phyloP scores from a whole-genome alignment of 2,113 vertebrate species.

The Pituophis catenifer region DNA sequence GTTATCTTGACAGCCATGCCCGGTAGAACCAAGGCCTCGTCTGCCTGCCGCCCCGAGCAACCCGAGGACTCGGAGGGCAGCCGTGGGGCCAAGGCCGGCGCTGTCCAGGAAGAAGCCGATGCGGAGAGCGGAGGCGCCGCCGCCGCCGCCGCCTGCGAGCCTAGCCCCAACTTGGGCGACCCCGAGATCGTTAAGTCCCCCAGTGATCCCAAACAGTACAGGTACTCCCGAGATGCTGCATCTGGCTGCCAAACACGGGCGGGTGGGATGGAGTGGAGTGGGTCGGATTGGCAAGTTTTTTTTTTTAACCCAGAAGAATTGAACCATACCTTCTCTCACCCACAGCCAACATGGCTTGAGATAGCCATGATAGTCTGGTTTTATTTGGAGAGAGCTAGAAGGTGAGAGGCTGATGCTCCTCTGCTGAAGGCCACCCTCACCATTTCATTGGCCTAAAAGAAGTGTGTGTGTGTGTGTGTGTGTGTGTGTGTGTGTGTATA shows the following conservation, averaged over 20 bases:
- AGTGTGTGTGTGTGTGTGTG: background rate
- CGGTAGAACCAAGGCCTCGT: constrained; percentile 67
- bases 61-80: constrained; percentile 52
- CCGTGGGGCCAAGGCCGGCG: constrained; percentile 62
- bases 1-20: constrained; percentile 54
- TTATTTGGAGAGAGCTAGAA: background rate
- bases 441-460: background rate
- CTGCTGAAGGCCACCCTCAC: no score
- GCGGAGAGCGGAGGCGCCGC: constrained; percentile 26
- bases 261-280: no score
- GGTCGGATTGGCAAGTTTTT: background rate
- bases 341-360: background rate
- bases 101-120: constrained; percentile 56
- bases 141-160: background rate
- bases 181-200: constrained; percentile 85
- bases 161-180: constrained; percentile 72
- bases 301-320: background rate
- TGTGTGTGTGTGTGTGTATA: background rate
- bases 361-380: background rate
- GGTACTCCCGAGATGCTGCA: constrained; percentile 69
- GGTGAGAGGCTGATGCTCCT: background rate
- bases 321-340: background rate
- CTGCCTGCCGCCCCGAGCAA: constrained; percentile 65
- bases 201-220: constrained; percentile 93
- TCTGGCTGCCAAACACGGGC: no score